Evolutionary conservation across 2,888 invertebrate species (phyloP).

Genomic region (Drosophila acutilabella): DNA sequence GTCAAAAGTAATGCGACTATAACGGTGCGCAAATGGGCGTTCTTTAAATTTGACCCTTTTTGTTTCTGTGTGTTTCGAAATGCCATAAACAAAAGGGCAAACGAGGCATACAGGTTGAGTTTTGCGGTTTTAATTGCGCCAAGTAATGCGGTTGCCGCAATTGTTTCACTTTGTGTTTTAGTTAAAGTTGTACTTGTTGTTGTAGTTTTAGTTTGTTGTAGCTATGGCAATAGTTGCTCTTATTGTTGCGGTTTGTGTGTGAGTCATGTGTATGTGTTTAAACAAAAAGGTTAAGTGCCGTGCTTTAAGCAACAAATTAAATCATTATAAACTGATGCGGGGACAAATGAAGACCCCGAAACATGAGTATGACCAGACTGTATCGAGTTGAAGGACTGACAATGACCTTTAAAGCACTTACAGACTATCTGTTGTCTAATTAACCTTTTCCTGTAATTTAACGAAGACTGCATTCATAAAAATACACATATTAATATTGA

Average conservation of each 20-base stretch:
- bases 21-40: conserved; percentile 29
- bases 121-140: conserved; percentile 77
- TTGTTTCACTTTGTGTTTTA: conserved; percentile 35
- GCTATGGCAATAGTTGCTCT: conserved; percentile 52
- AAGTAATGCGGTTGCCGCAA: conserved; percentile 69
- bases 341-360: conserved; percentile 17
- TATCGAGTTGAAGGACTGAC: conserved; percentile 38
- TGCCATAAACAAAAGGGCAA: conserved; percentile 38
- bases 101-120: conserved; percentile 38
- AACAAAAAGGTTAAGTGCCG: conserved; percentile 68
- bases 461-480: too few relatives aligned
- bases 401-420: conserved; percentile 20
- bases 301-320: conserved; percentile 66
- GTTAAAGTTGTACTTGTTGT: conserved; percentile 27
- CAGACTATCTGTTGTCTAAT: background rate
- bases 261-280: conserved; percentile 40
- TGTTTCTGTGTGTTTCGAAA: conserved; percentile 36
- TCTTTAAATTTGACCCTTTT: conserved; percentile 42
- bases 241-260: conserved; percentile 66
- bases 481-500: background rate
- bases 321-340: conserved; percentile 51
- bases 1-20: conserved; percentile 46
- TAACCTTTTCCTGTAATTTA: background rate
- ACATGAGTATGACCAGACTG: background rate
- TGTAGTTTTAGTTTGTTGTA: conserved; percentile 25